phyloP scores from a whole-genome alignment of 2,113 vertebrate species.

The Oreocharis arfaki region DNA sequence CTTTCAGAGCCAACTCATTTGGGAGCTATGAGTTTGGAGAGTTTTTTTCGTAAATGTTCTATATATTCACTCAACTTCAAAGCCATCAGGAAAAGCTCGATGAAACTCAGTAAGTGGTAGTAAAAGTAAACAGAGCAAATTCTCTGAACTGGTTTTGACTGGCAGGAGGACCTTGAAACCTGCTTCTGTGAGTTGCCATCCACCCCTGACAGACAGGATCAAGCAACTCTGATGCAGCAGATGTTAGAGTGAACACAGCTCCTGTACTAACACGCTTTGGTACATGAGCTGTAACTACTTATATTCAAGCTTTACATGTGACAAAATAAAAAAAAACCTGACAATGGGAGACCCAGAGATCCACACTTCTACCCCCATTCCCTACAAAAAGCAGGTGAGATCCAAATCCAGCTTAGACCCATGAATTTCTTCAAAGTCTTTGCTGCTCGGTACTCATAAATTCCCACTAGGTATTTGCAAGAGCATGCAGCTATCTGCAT shows the following conservation, averaged over 20 bases:
- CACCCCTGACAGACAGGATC: neutral
- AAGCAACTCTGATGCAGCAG: neutral
- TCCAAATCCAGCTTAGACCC: neutral
- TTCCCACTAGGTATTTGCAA: neutral
- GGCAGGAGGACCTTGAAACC: neutral
- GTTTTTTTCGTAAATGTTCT: neutral
- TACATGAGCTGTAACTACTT: neutral
- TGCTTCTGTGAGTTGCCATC: neutral
- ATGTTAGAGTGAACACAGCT: neutral
- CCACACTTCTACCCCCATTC: neutral
- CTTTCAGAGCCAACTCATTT: neutral
- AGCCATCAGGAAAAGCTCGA: neutral
- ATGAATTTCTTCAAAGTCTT: neutral
- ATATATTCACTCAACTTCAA: neutral
- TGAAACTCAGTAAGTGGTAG: neutral
- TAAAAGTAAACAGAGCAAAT: neutral
- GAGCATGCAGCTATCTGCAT: neutral
- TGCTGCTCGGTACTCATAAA: neutral
- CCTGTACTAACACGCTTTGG: neutral
- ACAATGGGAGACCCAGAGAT: neutral
- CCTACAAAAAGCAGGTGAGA: neutral
- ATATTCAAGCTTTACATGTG: neutral
- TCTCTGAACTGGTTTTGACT: neutral
- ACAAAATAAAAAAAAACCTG: neutral
- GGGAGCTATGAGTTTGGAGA: neutral